A percentile compares a stretch with the other conserved stretches of the same genome.
These are phyloP conservation scores for Salminus brasiliensis DNA, from an alignment of 2,113 vertebrate genomes.

Conservation along the genomic window DNA sequence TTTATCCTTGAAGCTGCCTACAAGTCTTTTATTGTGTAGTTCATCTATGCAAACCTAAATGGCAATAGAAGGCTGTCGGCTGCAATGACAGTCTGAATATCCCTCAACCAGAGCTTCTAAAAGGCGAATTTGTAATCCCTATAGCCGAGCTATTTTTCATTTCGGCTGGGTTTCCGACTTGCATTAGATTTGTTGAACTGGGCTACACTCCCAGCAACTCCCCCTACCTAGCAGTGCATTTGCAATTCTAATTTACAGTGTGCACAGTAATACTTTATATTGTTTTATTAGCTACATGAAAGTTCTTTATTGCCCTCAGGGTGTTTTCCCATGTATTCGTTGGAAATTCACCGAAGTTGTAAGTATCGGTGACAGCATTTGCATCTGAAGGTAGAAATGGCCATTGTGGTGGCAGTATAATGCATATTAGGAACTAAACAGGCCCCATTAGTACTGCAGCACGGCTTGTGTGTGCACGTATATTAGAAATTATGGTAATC, in stretches of 20 bases:
- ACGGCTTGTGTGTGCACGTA: neutral
- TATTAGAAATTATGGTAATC: neutral
- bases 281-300: neutral
- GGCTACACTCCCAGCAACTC: neutral
- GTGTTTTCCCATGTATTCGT: neutral
- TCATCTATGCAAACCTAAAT: slow-evolving; percentile 35
- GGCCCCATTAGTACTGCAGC: neutral
- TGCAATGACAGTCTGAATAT: slow-evolving; percentile 46
- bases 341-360: neutral
- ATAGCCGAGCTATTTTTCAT: neutral
- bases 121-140: too few relatives aligned
- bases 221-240: neutral
- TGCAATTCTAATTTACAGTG: neutral
- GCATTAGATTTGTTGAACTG: neutral
- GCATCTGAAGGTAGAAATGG: neutral
- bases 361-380: neutral
- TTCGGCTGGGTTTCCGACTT: neutral
- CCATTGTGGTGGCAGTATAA: neutral
- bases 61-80: slow-evolving; percentile 19
- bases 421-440: neutral
- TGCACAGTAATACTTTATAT: neutral
- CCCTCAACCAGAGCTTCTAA: neutral
- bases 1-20: slow-evolving; percentile 18
- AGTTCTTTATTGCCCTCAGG: neutral
- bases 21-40: slow-evolving; percentile 38